phyloP scores from a whole-genome alignment of 2,888 invertebrate genomes.

The Chydorus sphaericus region DNA sequence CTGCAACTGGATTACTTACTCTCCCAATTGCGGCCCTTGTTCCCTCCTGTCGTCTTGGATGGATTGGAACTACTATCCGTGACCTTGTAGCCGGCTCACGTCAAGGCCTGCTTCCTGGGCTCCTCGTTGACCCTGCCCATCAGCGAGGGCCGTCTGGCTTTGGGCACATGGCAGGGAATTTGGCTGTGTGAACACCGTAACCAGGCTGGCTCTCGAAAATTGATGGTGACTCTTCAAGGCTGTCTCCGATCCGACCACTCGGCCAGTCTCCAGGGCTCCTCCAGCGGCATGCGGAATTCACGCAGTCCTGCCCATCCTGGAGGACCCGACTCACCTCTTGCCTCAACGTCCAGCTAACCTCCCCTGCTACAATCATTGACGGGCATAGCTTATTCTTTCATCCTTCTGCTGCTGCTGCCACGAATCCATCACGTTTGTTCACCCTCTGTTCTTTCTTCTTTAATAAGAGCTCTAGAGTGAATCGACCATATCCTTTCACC shows the following conservation, averaged over 20 bases:
- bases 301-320: conserved; percentile 50
- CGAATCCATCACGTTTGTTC: too few species aligned
- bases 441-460: not conserved
- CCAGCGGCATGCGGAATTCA: conserved; percentile 54
- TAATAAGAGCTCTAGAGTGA: not conserved
- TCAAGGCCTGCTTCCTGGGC: conserved; percentile 91
- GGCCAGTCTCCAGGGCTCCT: conserved; percentile 16
- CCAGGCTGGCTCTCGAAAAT: conserved; percentile 82
- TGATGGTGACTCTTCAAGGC: conserved; percentile 76
- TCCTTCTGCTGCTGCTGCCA: too few species aligned
- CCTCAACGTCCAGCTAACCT: conserved; percentile 76
- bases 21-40: conserved; percentile 1
- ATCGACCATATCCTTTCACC: too few species aligned
- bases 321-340: conserved; percentile 48
- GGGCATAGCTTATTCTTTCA: too few species aligned
- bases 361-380: not conserved
- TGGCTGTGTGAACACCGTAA: conserved; percentile 97
- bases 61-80: too few species aligned
- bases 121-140: conserved; percentile 90
- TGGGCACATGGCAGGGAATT: conserved; percentile 96
- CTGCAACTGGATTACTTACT: too few species aligned
- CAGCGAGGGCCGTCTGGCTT: conserved; percentile 83
- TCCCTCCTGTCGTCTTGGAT: too few species aligned
- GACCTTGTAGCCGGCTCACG: conserved; percentile 96
- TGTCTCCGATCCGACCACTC: conserved; percentile 53